Base-by-base conservation (phyloP, 2,888 invertebrate species). In the Parnassius apollo region DNA sequence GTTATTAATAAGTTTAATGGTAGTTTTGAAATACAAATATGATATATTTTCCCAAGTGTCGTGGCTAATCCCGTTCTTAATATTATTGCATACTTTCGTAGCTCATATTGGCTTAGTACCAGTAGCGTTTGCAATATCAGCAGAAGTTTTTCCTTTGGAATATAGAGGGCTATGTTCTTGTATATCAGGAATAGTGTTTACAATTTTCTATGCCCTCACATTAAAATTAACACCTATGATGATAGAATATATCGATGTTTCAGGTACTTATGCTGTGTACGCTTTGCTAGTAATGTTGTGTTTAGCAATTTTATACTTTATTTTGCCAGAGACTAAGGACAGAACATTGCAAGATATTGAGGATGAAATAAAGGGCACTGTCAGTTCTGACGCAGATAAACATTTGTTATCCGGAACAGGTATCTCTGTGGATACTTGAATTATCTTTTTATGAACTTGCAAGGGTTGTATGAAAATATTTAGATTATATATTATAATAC, bases 291-390 rank as follows among this genome's bases (percentile, higher is more conserved):
- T 68, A 42, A 2, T 13, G 1, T 18, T 65, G 2, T 61, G 61
- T 66, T 65, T 77, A 3, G 25, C 67, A 4, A 9, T 72, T 13
- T 62, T 80, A 42, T 75, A 68, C 60, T 71, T 61, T 46, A 62
- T 75, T 42, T 51, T 81, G 42, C 79, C 80, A 22, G 81, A 81
- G 64, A 81, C 80, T 0, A 81, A 80, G 61, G 75, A 76, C 61
- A 78, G 65, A 53, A 74, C 76, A 0, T 66, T 81, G 35, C 74
- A 75, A 57, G 73, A 80, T n/a, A 78, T 81, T 48, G 80, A 80
- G 57, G 67, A 75, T 68, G 72, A 75, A 48, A 67, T 81, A 1
- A 74, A 67, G 67, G 69, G 67, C 9, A 52, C 66, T 35, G 42
- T 42, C 9, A 52, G 45, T 51, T 48, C 51, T 51, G 46, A 59